Base-by-base conservation (phyloP, 1,140 invertebrate genomes). In the Drosophila albomicans region DNA sequence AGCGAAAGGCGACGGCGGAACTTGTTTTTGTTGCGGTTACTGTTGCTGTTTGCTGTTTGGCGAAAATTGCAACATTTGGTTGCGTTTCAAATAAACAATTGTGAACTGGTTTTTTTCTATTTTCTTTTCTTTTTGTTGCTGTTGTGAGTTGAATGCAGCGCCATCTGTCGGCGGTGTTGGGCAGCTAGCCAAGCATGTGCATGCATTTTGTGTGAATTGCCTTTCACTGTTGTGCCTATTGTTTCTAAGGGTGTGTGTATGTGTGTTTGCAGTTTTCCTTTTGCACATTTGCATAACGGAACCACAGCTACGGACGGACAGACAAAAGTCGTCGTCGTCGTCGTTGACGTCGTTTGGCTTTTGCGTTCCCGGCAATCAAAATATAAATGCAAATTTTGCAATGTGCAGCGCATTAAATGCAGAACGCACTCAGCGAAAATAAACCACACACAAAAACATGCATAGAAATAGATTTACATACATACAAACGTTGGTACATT, bases 1-100 rank as follows among this genome's bases (percentile, higher is more conserved):
- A 81, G 75, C 73, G 81, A 84, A 85, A 85, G 78, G 81, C 62
- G 25, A 48, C 63, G 25, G 51, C 38, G 78, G 81, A 86, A 86
- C 82, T 86, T 86, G 78, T 81, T 75, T 75, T 77, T 71, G 15
- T 38, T 57, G 20, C 20, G 20, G 20, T 25, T 25, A 25, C 3
- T 25, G 3, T 25, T 25, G 20, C 20, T 25, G 46, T 41, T 41
- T 57, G 20, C 20, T 25, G 46, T 41, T 57, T 5, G 8, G 28
- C 30, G 28, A 69, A 78, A 72, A 61, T 84, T 85, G 81, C 81
- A 85, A 85, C 56, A 86, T 62, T 64, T 72, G 75, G 71, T 75
- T 82, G 72, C 70, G 59, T 72, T 71, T 64, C n/a, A 54, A 62
- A 70, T 25, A 49, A 25, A 64, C 59, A 35, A 58, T 59, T 48